Percentiles rank a stretch among this genome's conserved stretches.
These are phyloP conservation scores for Idaea aversata DNA, from an alignment of 2,888 invertebrate species.

Conservation along the genomic window DNA sequence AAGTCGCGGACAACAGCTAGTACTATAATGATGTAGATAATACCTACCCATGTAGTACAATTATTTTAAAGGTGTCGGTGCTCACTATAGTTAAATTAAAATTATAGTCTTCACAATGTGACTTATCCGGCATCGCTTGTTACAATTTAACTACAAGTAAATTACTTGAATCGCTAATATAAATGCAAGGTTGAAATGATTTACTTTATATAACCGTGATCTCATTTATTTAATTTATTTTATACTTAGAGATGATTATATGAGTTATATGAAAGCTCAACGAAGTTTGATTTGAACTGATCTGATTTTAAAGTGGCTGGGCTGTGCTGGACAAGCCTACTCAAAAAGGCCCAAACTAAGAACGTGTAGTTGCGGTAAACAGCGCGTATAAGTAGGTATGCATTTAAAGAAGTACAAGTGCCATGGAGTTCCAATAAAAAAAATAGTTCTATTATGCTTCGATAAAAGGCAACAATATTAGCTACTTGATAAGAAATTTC, in stretches of 20 bases:
- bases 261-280: conserved; percentile 14
- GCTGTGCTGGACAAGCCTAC: too few species aligned
- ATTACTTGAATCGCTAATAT: conserved; percentile 53
- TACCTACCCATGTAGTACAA: not conserved
- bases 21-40: not conserved
- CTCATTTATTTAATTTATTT: conserved; percentile 45
- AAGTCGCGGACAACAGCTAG: not conserved
- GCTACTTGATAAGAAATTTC: too few species aligned
- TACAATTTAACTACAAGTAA: conserved; percentile 26
- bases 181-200: conserved; percentile 58
- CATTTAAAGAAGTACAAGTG: too few species aligned
- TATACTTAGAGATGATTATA: conserved; percentile 29
- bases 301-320: too few species aligned
- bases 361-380: too few species aligned
- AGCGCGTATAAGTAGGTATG: too few species aligned
- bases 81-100: not conserved
- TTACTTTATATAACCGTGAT: conserved; percentile 54
- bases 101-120: conserved; percentile 5
- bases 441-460: too few species aligned
- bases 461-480: too few species aligned
- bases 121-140: conserved; percentile 18
- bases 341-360: too few species aligned
- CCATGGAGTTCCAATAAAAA: too few species aligned
- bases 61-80: not conserved
- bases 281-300: too few species aligned